Conservation (phyloP, 2,113 vertebrate genomes). For the Chlorodrepanis virens region DNA sequence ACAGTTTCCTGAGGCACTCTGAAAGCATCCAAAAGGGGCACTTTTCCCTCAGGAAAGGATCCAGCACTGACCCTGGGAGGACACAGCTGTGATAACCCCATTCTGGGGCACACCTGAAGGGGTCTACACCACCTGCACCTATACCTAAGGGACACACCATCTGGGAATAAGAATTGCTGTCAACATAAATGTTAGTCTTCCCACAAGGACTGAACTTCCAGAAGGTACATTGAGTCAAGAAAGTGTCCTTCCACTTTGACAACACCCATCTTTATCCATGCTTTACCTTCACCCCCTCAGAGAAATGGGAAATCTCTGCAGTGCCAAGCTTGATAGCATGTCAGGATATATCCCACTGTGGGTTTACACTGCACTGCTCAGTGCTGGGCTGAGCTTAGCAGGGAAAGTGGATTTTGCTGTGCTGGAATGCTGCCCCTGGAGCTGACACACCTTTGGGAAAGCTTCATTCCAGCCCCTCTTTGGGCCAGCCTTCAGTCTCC, state of each 20-base stretch:
- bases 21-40: neutral
- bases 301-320: neutral
- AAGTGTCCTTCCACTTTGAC: neutral
- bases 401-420: neutral
- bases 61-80: neutral
- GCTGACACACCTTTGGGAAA: neutral
- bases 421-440: neutral
- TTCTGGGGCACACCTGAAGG: neutral
- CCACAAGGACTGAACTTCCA: neutral
- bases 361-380: neutral
- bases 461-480: neutral
- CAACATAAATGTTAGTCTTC: neutral
- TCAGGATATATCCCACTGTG: neutral
- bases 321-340: rapidly evolving
- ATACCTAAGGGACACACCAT: neutral
- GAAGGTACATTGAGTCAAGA: neutral
- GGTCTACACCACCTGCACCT: neutral
- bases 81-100: neutral
- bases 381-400: neutral
- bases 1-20: neutral
- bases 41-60: neutral
- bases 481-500: neutral
- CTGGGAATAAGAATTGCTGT: neutral
- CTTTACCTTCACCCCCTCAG: neutral
- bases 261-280: neutral